These are phyloP conservation scores for Megalopta genalis DNA, from an alignment of 1,140 invertebrate genomes.

Conservation along the genomic window DNA sequence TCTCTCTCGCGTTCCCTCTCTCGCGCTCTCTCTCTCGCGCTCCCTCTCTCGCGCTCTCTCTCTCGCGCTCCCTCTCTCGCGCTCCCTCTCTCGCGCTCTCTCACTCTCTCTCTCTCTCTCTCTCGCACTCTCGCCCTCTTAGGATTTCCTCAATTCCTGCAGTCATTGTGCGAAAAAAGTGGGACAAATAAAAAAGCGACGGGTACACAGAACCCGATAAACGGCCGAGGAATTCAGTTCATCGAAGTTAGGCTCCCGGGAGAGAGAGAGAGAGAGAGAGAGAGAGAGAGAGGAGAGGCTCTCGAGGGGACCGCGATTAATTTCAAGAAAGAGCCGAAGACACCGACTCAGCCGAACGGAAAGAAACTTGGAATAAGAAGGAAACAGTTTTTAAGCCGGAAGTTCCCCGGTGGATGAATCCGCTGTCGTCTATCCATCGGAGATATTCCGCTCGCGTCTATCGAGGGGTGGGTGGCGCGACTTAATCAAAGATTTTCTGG, in stretches of 20 bases:
- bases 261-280: no score
- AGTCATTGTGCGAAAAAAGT: not conserved
- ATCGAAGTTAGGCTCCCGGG: constrained; percentile 6
- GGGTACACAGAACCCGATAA: constrained; percentile 29
- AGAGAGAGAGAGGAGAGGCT: not conserved
- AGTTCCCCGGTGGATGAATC: not conserved
- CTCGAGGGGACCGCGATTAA: constrained; percentile 39
- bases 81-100: no score
- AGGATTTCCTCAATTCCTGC: not conserved
- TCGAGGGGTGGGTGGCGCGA: no score
- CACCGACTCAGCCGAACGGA: constrained; percentile 2
- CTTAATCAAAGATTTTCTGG: no score
- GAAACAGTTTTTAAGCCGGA: constrained; percentile 31
- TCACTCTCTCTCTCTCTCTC: no score
- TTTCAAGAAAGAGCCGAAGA: constrained; percentile 41
- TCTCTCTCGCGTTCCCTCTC: no score
- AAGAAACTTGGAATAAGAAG: not conserved
- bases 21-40: not conserved
- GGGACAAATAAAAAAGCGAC: not conserved
- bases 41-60: not conserved
- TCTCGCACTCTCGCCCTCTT: no score
- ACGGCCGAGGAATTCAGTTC: constrained; percentile 9
- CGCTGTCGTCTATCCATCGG: not conserved
- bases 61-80: no score
- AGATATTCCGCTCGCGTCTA: constrained; percentile 3